Base-by-base conservation (phyloP, 2,888 invertebrate species). In the Tenthredo amoena region DNA sequence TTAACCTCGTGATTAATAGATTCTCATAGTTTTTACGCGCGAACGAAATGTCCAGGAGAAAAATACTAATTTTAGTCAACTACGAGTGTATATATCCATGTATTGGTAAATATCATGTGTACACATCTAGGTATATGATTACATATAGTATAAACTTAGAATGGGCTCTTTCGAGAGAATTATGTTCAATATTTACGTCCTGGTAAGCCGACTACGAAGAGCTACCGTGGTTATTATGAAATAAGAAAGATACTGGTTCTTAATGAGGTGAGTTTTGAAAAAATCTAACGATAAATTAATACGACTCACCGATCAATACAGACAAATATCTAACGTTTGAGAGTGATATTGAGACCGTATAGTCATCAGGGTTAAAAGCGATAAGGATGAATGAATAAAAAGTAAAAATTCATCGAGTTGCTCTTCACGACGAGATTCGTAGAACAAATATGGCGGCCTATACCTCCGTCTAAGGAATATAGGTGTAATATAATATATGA, bases 401-500 rank as follows among this genome's bases (percentile, higher is more conserved):
- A 21, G 9, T n/a, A 10, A 40, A 74, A 74, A 74, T 68, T 68
- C 68, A 34, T 18, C 31, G 68, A 15, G 2, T 68, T 18, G 34
- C 15, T 34, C 7, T 68, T 18, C n/a, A 65, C 26, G 68, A 34
- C 5, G 26, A 40, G 43, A 77, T 77, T 50, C 34, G 18, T 90
- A 90, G 89, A 90, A 89, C 90, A 92, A 92, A 91, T 90, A 92
- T 91, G 91, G 90, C 91, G 89, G 89, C 77, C 12, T 40, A 21
- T 74, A 31, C 6, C 77, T 18, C 15, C 77, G 10, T 9, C 31
- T 10, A 50, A 18, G 50, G 76, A 77, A 77, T 89, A 88, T 88
- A 88, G 89, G 88, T 91, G 90, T 90, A 91, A 89, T 89, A 90
- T 81, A 62, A 34, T 50, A 62, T 81, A 81, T 21, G 62, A 62